Percentiles rank a stretch among this genome's conserved stretches.
phyloP scores from a whole-genome alignment of 2,113 vertebrate species.

The Leuciscus idus region DNA sequence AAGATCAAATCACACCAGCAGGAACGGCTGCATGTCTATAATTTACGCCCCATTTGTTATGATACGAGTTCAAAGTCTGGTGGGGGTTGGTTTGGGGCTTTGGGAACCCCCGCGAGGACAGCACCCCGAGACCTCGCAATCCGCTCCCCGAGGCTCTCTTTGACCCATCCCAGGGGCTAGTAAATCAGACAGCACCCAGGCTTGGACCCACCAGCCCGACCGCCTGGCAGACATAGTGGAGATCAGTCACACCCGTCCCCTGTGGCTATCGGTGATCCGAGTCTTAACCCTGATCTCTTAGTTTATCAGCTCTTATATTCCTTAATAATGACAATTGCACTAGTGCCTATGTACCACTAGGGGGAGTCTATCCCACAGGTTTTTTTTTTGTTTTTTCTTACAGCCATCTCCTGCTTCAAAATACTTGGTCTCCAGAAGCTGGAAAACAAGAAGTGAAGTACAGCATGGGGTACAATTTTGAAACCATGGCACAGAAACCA shows the following conservation, averaged over 20 bases:
- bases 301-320: constrained; percentile 9
- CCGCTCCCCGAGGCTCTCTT: constrained; percentile 31
- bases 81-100: constrained; percentile 39
- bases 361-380: constrained; percentile 66
- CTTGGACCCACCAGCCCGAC: constrained; percentile 33
- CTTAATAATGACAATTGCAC: background rate
- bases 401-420: constrained; percentile 38
- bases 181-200: constrained; percentile 52
- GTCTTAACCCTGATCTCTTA: constrained; percentile 34
- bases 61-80: background rate
- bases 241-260: constrained; percentile 51
- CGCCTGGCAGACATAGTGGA: constrained; percentile 22
- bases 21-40: constrained; percentile 32
- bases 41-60: constrained; percentile 47
- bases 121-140: constrained; percentile 21
- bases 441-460: constrained; percentile 45
- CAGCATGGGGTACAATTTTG: constrained; percentile 40
- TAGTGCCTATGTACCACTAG: constrained; percentile 60
- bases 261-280: constrained; percentile 33
- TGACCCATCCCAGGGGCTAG: constrained; percentile 49
- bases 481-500: constrained; percentile 55
- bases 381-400: background rate
- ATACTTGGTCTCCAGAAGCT: constrained; percentile 47
- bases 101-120: constrained; percentile 12
- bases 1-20: constrained; percentile 27